Percentiles rank a stretch among this genome's conserved stretches.
Conservation (phyloP, 1,140 invertebrate species). For the Tetraneura akinire region DNA sequence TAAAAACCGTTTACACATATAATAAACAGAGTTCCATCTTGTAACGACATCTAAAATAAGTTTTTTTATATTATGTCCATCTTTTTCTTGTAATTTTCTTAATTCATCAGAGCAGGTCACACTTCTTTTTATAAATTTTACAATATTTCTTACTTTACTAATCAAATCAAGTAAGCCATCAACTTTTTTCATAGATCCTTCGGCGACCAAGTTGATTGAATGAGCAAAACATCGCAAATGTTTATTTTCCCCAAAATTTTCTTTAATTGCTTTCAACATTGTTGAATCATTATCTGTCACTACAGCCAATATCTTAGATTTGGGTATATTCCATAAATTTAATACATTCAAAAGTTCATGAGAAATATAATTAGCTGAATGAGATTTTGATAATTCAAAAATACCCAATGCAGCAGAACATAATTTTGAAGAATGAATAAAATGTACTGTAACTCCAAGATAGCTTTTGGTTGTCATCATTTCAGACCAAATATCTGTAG, state of each 20-base stretch:
- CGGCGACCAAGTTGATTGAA: constrained; percentile 59
- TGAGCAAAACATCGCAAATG: constrained; percentile 60
- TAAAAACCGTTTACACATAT: constrained; percentile 54
- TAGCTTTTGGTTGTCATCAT: constrained; percentile 52
- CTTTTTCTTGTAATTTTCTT: constrained; percentile 52
- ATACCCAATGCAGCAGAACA: constrained; percentile 47
- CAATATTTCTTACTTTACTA: constrained; percentile 57
- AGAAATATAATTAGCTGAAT: constrained; percentile 55
- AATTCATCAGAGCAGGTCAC: constrained; percentile 57
- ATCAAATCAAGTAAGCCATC: constrained; percentile 51
- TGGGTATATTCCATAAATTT: constrained; percentile 58
- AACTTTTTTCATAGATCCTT: constrained; percentile 53
- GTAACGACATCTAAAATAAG: constrained; percentile 55
- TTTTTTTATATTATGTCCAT: constrained; percentile 53
- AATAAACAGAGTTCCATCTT: constrained; percentile 55
- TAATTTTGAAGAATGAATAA: constrained; percentile 54
- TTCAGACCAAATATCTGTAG: constrained; percentile 57
- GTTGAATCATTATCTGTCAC: constrained; percentile 60
- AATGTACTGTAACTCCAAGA: constrained; percentile 54
- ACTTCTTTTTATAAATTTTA: constrained; percentile 59
- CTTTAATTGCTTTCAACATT: constrained; percentile 57
- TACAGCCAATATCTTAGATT: constrained; percentile 58
- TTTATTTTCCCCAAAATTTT: constrained; percentile 57
- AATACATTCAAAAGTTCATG: constrained; percentile 53
- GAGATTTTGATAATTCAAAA: constrained; percentile 33